Percentiles rank a stretch among this genome's conserved stretches.
These are phyloP conservation scores for Latrodectus geometricus DNA, from an alignment of 1,140 invertebrate species.

Conservation along the genomic window DNA sequence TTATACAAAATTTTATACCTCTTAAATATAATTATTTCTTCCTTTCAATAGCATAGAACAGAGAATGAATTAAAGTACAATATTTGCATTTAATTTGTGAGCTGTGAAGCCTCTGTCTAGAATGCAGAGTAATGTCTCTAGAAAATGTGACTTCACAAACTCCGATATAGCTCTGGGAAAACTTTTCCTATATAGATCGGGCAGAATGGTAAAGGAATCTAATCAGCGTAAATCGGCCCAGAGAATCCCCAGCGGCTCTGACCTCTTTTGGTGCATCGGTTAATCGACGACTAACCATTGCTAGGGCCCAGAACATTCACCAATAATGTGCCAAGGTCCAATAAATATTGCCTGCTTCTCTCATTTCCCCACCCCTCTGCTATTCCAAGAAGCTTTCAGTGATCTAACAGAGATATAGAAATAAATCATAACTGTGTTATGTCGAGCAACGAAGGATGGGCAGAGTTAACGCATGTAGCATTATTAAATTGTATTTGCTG, in stretches of 20 bases:
- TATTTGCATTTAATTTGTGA: too few species aligned
- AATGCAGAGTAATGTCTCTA: too few species aligned
- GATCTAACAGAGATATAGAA: neutral
- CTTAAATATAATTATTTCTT: too few species aligned
- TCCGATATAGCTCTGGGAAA: neutral
- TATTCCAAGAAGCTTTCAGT: constrained; percentile 1
- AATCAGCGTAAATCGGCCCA: constrained; percentile 40
- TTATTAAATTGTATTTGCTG: too few species aligned
- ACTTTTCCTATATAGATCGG: neutral
- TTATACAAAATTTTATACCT: too few species aligned
- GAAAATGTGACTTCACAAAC: too few species aligned
- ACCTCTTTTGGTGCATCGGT: constrained; percentile 29
- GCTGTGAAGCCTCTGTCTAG: too few species aligned
- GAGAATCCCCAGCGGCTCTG: constrained; percentile 11
- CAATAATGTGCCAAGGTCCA: constrained; percentile 35
- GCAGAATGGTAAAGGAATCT: constrained; percentile 9
- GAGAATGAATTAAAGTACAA: too few species aligned
- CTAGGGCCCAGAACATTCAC: constrained; percentile 10
- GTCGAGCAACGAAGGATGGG: neutral
- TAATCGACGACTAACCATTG: constrained; percentile 45
- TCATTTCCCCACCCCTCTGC: neutral
- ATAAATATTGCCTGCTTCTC: constrained; percentile 1
- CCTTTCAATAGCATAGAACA: too few species aligned
- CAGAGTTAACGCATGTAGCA: too few species aligned
- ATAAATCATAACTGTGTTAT: constrained; percentile 25